phyloP scores from a whole-genome alignment of 2,113 vertebrate species.

The Reinhardtius hippoglossoides region DNA sequence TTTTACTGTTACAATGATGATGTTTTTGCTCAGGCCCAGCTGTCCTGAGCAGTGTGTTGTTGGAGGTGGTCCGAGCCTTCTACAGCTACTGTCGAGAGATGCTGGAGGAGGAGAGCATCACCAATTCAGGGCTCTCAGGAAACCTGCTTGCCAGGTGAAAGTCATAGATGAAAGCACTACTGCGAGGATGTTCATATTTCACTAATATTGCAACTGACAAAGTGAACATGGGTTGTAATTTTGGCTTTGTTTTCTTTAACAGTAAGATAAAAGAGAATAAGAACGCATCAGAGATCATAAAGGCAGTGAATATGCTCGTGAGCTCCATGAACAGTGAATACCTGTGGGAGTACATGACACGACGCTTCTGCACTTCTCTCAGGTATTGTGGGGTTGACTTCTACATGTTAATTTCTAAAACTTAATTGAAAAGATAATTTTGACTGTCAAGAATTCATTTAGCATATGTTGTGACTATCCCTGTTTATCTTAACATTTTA shows the following conservation, averaged over 20 bases:
- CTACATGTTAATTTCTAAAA: neutral
- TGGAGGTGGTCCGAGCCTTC: constrained; percentile 95
- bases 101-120: constrained; percentile 85
- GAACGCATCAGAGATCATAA: constrained; percentile 93
- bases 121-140: constrained; percentile 86
- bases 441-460: neutral
- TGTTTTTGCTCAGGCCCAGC: constrained; percentile 85
- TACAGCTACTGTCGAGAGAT: constrained; percentile 89
- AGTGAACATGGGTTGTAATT: neutral
- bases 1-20: neutral
- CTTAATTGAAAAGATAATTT: neutral
- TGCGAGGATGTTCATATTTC: neutral
- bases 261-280: constrained; percentile 95
- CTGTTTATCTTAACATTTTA: neutral
- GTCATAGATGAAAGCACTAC: neutral
- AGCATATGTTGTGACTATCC: neutral
- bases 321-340: constrained; percentile 92
- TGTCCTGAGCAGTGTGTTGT: constrained; percentile 88
- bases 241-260: constrained; percentile 25
- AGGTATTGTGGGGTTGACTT: constrained; percentile 76
- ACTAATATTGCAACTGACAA: neutral
- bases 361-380: constrained; percentile 88
- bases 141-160: constrained; percentile 85
- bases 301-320: constrained; percentile 93
- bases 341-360: constrained; percentile 95